Evolutionary conservation across 2,113 vertebrate species (phyloP).

Genomic region (Aplodontia rufa): DNA sequence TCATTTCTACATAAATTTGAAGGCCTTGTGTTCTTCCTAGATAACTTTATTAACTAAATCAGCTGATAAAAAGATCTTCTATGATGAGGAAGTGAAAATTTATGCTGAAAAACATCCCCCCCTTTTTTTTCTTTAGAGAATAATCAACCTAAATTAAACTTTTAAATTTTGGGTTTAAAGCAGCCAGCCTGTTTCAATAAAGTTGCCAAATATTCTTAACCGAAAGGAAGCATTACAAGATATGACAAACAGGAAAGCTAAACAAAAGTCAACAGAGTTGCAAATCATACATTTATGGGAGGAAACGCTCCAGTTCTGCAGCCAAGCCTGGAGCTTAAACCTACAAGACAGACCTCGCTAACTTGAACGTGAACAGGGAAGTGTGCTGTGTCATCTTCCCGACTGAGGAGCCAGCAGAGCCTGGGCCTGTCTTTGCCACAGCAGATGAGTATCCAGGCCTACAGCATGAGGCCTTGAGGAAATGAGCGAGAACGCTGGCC

Average conservation of each 20-base stretch:
- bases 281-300: constrained; percentile 80
- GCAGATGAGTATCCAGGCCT: background rate
- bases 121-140: constrained; percentile 66
- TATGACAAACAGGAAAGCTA: constrained; percentile 80
- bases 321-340: constrained; percentile 70
- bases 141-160: constrained; percentile 80
- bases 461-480: background rate
- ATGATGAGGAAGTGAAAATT: constrained; percentile 63
- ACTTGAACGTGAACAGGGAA: background rate
- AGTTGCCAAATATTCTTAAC: constrained; percentile 80
- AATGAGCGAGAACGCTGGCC: background rate
- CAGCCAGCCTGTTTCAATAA: constrained; percentile 79
- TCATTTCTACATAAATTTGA: constrained; percentile 10
- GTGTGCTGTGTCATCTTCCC: background rate
- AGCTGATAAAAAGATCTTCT: constrained; percentile 62
- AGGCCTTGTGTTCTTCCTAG: constrained; percentile 1
- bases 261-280: constrained; percentile 80
- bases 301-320: constrained; percentile 61
- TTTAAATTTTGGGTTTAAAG: constrained; percentile 79
- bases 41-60: constrained; percentile 62
- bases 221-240: constrained; percentile 76
- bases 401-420: background rate
- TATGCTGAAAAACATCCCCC: constrained; percentile 61
- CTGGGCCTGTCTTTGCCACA: background rate
- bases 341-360: constrained; percentile 39